Percentiles rank a stretch among this genome's conserved stretches.
Evolutionary conservation across 1,140 invertebrate genomes (phyloP).

Genomic region (Zaprionus lachaisei): DNA sequence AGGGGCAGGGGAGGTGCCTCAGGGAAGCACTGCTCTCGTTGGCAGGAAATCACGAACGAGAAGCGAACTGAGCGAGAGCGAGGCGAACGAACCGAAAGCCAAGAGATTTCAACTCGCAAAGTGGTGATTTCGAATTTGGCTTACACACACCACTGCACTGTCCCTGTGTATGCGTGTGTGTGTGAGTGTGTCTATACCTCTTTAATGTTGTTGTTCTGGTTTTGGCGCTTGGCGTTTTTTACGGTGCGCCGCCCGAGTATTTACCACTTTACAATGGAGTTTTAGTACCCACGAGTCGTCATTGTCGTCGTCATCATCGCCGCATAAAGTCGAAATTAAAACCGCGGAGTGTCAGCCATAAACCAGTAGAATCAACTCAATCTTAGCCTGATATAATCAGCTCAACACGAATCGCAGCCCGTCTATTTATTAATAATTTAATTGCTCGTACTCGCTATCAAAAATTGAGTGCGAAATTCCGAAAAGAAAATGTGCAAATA

Average conservation of each 20-base stretch:
- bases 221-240: constrained; percentile 81
- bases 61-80: constrained; percentile 48
- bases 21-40: neutral
- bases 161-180: constrained; percentile 23
- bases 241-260: constrained; percentile 82
- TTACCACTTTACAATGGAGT: constrained; percentile 83
- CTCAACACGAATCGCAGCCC: constrained; percentile 43
- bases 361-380: constrained; percentile 69
- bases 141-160: constrained; percentile 46
- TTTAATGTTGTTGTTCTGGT: constrained; percentile 78
- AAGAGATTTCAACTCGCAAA: constrained; percentile 77
- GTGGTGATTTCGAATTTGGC: constrained; percentile 77
- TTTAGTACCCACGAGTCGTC: constrained; percentile 82
- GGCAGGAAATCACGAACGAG: constrained; percentile 55
- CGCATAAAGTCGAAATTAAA: constrained; percentile 83
- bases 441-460: constrained; percentile 23
- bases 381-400: constrained; percentile 59
- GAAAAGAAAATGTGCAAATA: neutral
- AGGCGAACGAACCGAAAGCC: constrained; percentile 54
- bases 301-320: constrained; percentile 82
- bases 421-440: constrained; percentile 39
- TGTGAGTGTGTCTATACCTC: constrained; percentile 52
- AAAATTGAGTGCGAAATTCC: constrained; percentile 5
- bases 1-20: neutral
- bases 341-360: constrained; percentile 80